phyloP scores from a whole-genome alignment of 2,113 vertebrate species.

The Synchiropus splendidus region DNA sequence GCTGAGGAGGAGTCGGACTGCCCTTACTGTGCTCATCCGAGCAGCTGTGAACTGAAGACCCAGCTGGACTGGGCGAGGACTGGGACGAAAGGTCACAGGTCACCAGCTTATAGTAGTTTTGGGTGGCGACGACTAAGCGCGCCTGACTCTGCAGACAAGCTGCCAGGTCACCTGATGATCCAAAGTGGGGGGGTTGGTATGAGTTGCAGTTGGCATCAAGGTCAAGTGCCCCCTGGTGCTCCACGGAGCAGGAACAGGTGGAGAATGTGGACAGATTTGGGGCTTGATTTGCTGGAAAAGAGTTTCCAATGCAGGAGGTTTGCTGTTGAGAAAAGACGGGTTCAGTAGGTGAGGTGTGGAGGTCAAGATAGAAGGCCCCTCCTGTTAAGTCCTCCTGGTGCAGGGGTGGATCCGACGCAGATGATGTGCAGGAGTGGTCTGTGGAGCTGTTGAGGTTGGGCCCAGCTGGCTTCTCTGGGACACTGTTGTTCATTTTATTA shows the following conservation, averaged over 20 bases:
- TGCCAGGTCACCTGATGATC: constrained; percentile 66
- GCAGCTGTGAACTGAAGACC: constrained; percentile 89
- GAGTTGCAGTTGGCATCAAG: constrained; percentile 95
- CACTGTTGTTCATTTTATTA: constrained; percentile 77
- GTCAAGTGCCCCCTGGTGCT: constrained; percentile 65
- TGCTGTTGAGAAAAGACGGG: constrained; percentile 44
- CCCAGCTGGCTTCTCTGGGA: constrained; percentile 63
- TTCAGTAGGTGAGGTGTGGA: constrained; percentile 84
- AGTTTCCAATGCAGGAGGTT: not conserved
- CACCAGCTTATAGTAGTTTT: constrained; percentile 98
- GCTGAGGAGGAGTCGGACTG: constrained; percentile 74
- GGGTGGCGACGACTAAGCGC: constrained; percentile 87
- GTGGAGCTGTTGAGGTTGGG: constrained; percentile 79
- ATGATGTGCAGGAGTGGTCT: constrained; percentile 74
- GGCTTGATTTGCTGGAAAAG: not conserved
- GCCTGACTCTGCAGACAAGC: constrained; percentile 92
- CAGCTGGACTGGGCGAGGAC: constrained; percentile 86
- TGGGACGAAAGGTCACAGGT: constrained; percentile 94
- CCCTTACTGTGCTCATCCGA: constrained; percentile 84
- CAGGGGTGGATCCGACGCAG: constrained; percentile 63
- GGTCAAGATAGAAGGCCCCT: constrained; percentile 87
- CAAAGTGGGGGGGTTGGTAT: constrained; percentile 65
- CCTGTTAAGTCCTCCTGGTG: constrained; percentile 4
- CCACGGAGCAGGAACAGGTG: constrained; percentile 65
- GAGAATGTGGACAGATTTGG: constrained; percentile 68